Base-by-base conservation (phyloP, 2,113 vertebrate genomes). In the Phrynocephalus versicolor region DNA sequence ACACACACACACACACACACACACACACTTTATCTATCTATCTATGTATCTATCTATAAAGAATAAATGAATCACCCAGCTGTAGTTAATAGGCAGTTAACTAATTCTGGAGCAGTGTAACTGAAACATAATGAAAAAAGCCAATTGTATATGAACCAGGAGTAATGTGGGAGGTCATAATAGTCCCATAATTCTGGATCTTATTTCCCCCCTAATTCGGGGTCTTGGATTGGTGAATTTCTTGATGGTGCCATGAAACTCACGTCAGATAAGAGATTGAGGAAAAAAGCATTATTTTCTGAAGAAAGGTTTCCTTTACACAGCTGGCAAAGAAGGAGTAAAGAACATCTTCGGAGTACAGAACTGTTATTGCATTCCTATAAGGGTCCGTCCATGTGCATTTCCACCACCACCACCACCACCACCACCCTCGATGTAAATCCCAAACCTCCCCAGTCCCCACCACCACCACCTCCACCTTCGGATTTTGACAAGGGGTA, bases 31-130 rank as follows among this genome's bases (percentile, higher is more conserved):
- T n/a, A n/a, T n/a, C n/a, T n/a, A n/a, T n/a, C n/a, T 96, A 92
- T 94, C 80, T 88, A 94, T 94, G 89, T 89, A n/a, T 92, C 93
- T 88, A 95, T 94, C 95, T 94, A 94, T 93, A 94, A 94, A 94
- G 93, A 95, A 95, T 93, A 96, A 96, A 96, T 90, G 95, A 95
- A 94, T 92, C 93, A 95, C 91, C 95, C 95, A 94, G 92, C 91
- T 96, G 94, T 93, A 95, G 94, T 94, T 93, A 95, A 95, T 88
- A 93, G 94, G 95, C 95, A 96, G 94, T 96, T 96, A 97, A 94
- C 92, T 91, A 96, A 93, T 93, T 95, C 95, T 92, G 94, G 94
- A 93, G 92, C 85, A 89, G 92, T 95, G 94, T 94, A 86, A 51
- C 93, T 91, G 95, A 91, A 90, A 94, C 95, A 94, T 95, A 96